Conservation (phyloP, 2,888 invertebrate species). For the Mellilla xanthometata region DNA sequence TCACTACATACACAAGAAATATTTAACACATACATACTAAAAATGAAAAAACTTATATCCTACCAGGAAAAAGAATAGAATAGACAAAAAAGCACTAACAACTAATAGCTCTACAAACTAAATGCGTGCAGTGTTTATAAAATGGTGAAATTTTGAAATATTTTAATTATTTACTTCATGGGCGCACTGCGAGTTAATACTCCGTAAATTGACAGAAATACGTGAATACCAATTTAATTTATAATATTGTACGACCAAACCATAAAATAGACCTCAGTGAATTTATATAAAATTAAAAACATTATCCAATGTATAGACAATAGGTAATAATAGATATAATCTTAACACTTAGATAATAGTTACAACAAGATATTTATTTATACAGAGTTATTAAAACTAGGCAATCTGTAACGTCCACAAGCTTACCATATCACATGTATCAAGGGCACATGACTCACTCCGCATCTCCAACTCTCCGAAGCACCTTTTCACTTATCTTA, state of each 20-base stretch:
- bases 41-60: too few relatives aligned
- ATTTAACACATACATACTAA: too few relatives aligned
- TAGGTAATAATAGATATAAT: slow-evolving; percentile 53
- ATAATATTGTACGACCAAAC: slow-evolving; percentile 23
- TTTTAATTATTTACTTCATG: too few relatives aligned
- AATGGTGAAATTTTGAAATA: too few relatives aligned
- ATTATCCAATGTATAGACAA: slow-evolving; percentile 60
- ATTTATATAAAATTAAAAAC: slow-evolving; percentile 77
- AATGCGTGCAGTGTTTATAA: too few relatives aligned
- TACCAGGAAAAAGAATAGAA: too few relatives aligned
- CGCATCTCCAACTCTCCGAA: slow-evolving; percentile 40
- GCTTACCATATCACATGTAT: slow-evolving; percentile 65
- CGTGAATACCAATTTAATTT: slow-evolving; percentile 12
- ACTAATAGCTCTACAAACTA: too few relatives aligned
- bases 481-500: slow-evolving; percentile 46
- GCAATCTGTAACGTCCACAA: slow-evolving; percentile 51
- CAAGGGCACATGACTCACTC: slow-evolving; percentile 63
- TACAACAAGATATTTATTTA: slow-evolving; percentile 54
- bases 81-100: too few relatives aligned
- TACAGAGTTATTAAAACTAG: slow-evolving; percentile 51
- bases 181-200: too few relatives aligned
- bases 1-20: not conserved
- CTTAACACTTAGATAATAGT: slow-evolving; percentile 74
- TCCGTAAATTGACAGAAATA: too few relatives aligned
- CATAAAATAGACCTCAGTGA: slow-evolving; percentile 40